These are phyloP conservation scores for Andrena marginata DNA, from an alignment of 2,888 invertebrate genomes.

Conservation along the genomic window DNA sequence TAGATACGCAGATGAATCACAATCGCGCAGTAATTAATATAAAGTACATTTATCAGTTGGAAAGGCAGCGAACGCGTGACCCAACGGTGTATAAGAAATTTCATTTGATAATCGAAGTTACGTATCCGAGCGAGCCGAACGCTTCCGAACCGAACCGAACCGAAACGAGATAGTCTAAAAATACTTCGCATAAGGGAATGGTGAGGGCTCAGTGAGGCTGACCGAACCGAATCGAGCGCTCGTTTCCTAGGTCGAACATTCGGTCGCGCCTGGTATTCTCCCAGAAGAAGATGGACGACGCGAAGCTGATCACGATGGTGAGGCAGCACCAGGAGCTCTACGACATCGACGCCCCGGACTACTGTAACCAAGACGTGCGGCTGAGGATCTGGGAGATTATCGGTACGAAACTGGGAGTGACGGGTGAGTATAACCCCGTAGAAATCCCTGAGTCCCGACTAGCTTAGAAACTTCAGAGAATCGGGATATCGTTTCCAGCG, in stretches of 20 bases:
- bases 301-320: constrained; percentile 2
- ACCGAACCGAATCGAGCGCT: constrained; percentile 13
- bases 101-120: constrained; percentile 1
- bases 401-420: background rate
- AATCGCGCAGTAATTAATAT: no score
- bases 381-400: constrained; percentile 6
- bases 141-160: constrained; percentile 14
- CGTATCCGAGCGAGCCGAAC: constrained; percentile 7
- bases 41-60: no score
- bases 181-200: background rate
- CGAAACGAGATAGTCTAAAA: constrained; percentile 1
- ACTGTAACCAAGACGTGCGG: background rate
- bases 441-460: no score
- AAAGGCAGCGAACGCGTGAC: no score
- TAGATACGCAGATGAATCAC: no score
- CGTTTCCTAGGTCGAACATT: background rate
- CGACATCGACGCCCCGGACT: background rate
- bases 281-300: constrained; percentile 7
- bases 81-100: background rate
- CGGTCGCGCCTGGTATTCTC: background rate
- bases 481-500: background rate
- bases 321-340: background rate
- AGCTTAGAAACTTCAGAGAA: background rate
- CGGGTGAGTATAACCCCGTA: background rate
- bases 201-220: background rate